phyloP scores from a whole-genome alignment of 2,888 invertebrate genomes.

The Pantelozetes paolii region DNA sequence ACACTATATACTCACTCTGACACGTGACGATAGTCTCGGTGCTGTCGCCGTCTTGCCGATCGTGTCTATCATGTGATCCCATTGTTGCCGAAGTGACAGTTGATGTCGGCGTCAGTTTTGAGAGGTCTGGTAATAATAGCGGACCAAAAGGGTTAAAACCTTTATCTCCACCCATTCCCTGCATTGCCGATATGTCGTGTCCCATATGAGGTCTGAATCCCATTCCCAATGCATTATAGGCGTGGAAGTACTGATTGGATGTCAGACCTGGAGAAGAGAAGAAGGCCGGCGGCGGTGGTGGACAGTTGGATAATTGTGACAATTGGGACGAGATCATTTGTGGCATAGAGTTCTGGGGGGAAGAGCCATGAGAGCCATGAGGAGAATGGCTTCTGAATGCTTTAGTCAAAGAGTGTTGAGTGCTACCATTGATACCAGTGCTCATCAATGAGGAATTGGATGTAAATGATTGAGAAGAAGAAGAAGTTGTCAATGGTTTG shows the following conservation, averaged over 20 bases:
- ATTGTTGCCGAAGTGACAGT: constrained; percentile 21
- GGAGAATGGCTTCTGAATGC: constrained; percentile 27
- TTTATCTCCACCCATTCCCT: background rate
- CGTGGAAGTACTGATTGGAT: constrained; percentile 13
- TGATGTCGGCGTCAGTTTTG: constrained; percentile 31
- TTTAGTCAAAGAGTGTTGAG: background rate
- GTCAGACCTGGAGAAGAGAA: constrained; percentile 22
- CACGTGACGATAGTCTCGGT: constrained; percentile 45
- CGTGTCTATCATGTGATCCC: constrained; percentile 11
- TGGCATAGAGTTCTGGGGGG: too few species aligned
- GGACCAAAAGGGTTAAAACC: constrained; percentile 17
- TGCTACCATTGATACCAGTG: constrained; percentile 21
- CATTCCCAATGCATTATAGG: constrained; percentile 27
- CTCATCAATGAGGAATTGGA: constrained; percentile 21
- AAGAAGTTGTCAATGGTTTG: background rate
- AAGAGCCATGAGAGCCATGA: too few species aligned
- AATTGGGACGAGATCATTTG: constrained; percentile 19
- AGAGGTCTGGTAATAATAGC: constrained; percentile 22
- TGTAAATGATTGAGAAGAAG: background rate
- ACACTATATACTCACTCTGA: constrained; percentile 43
- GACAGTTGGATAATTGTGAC: background rate
- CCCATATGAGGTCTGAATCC: constrained; percentile 29
- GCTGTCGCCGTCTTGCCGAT: constrained; percentile 10
- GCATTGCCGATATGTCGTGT: background rate
- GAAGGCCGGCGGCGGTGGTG: constrained; percentile 21